phyloP scores from a whole-genome alignment of 2,113 vertebrate genomes.

The Pungitius pungitius region DNA sequence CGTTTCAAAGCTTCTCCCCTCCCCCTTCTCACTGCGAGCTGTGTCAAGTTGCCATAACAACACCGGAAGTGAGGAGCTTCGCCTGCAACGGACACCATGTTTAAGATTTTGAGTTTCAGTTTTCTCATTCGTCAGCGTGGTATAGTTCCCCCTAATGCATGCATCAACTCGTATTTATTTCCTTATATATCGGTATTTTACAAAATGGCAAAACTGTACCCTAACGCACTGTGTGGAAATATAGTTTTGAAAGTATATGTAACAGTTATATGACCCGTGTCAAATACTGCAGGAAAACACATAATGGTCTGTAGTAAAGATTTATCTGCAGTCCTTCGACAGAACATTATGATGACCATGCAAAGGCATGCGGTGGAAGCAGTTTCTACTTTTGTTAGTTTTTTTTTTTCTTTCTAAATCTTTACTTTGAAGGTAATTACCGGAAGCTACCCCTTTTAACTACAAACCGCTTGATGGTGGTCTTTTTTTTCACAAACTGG shows the following conservation, averaged over 20 bases:
- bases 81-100: no score
- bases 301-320: neutral
- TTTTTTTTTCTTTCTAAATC: neutral
- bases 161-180: neutral
- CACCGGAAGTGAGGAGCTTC: constrained; percentile 33
- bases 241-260: neutral
- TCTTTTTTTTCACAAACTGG: neutral
- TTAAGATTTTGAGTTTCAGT: neutral
- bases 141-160: neutral
- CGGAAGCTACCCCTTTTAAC: constrained; percentile 5
- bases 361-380: neutral
- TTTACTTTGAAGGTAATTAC: constrained; percentile 43
- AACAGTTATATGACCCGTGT: neutral
- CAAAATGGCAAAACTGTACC: neutral
- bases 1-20: constrained; percentile 16
- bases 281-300: neutral
- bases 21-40: neutral
- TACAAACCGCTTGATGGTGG: accelerated
- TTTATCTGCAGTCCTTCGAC: neutral
- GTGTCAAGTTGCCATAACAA: neutral
- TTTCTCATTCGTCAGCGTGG: neutral
- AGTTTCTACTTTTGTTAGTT: no score
- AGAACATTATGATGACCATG: neutral
- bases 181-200: neutral
- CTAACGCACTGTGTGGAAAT: neutral